Base-by-base conservation (phyloP, 2,888 invertebrate genomes). In the Bruchidius siliquastri region DNA sequence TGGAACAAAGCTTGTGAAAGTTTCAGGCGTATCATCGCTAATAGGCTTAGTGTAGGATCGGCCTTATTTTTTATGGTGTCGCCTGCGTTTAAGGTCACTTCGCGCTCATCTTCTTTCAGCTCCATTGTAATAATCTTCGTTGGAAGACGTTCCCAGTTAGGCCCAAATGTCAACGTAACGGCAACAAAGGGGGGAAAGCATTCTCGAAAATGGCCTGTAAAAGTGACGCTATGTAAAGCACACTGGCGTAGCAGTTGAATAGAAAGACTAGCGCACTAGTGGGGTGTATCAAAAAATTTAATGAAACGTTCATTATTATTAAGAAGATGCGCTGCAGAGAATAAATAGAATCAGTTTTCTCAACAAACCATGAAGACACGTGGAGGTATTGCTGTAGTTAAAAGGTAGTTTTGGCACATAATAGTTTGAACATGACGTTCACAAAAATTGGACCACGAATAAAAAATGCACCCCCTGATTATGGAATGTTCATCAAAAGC, bases 141-240 rank as follows among this genome's bases (percentile, higher is more conserved):
- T 76, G 74, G 77, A 74, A 75, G 77, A 78, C 79, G 77, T 79
- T 79, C 79, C 76, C 79, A 77, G 49, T 13, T 49, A 76, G 77
- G 75, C 75, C 77, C 76, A 81, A 81, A 81, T 81, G 81, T 78
- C 81, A 81, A 77, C 76, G 77, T 71, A n/a, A 69, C 72, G 71
- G 73, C 73, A 76, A 74, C 77, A 76, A 72, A 77, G 2, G 26
- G 8, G n/a, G 49, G 49, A 49, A 49, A 49, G 49, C 77, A 78
- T 78, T 76, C 79, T 79, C 76, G 76, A 79, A 79, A 81, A 79
- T 78, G 77, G 79, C 79, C 78, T 77, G 77, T 79, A 79, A 81
- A 80, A 76, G 76, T 77, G 77, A 77, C 72, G 72, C 8, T 18
- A 18, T 49, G 18, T 13, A 49, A 49, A 8, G 49, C 72, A 30